These are phyloP conservation scores for Sycobia sp. DNA, from an alignment of 1,140 invertebrate species.

Conservation along the genomic window DNA sequence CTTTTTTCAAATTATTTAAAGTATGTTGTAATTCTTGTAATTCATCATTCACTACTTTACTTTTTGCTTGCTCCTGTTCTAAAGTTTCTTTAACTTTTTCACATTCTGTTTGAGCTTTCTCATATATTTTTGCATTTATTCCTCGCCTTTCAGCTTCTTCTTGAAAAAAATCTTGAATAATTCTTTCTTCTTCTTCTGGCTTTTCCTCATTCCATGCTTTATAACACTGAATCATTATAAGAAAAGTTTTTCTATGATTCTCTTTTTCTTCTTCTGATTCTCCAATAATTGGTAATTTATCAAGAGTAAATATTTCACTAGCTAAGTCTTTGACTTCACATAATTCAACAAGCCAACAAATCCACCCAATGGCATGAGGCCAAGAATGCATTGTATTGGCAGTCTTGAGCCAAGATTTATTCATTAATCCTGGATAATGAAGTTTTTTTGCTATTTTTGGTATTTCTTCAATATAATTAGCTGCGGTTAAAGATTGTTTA, in stretches of 20 bases:
- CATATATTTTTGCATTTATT: conserved; percentile 36
- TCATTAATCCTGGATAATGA: conserved; percentile 63
- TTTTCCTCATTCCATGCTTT: conserved; percentile 49
- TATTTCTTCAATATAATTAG: conserved; percentile 56
- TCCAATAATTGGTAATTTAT: conserved; percentile 37
- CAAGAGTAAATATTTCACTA: conserved; percentile 39
- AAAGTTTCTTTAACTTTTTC: conserved; percentile 33
- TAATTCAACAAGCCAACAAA: conserved; percentile 63
- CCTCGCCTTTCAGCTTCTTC: conserved; percentile 40
- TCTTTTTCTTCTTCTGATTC: conserved; percentile 36
- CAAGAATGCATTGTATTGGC: conserved; percentile 66
- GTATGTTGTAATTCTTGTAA: conserved; percentile 32
- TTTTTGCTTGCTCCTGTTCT: conserved; percentile 29
- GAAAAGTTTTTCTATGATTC: conserved; percentile 38
- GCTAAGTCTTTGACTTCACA: conserved; percentile 47
- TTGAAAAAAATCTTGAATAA: conserved; percentile 41
- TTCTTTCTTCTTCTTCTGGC: conserved; percentile 41
- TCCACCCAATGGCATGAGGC: conserved; percentile 64
- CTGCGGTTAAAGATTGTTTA: conserved; percentile 42
- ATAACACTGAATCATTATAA: conserved; percentile 42
- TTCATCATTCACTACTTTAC: conserved; percentile 31
- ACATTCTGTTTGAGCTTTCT: conserved; percentile 20
- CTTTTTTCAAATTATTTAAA: conserved; percentile 30
- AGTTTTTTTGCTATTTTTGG: conserved; percentile 63
- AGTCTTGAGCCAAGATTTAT: conserved; percentile 67